Percentiles rank a stretch among this genome's conserved stretches.
Evolutionary conservation across 2,113 vertebrate species (phyloP).

Genomic region (Gyps fulvus): DNA sequence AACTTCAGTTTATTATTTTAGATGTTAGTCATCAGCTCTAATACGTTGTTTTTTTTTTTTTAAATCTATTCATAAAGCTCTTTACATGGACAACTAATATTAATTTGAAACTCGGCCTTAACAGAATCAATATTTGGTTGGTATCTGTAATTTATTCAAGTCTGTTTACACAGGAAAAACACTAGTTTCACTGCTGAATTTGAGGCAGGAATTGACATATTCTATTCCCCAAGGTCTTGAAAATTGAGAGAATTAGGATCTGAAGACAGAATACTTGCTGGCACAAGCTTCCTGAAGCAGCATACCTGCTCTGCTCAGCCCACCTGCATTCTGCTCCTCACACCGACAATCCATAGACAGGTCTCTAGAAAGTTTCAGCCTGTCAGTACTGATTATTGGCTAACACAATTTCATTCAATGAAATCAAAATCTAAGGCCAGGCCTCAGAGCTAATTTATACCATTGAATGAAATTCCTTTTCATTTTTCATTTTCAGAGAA

Average conservation of each 20-base stretch:
- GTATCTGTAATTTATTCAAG: background rate
- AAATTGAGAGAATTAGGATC: background rate
- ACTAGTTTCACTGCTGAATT: background rate
- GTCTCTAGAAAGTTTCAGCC: background rate
- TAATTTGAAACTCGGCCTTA: background rate
- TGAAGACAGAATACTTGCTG: background rate
- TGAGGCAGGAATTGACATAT: background rate
- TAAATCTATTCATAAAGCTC: background rate
- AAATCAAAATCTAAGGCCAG: background rate
- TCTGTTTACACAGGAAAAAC: background rate
- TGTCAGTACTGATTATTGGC: background rate
- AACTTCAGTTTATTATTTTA: background rate
- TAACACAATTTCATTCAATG: background rate
- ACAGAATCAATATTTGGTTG: conserved; percentile 22
- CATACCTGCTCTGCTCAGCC: background rate
- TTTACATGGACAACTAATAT: background rate
- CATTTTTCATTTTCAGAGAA: background rate
- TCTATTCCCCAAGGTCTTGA: background rate
- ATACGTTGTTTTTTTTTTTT: background rate
- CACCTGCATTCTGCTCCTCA: background rate
- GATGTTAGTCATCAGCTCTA: background rate
- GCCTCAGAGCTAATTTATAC: background rate
- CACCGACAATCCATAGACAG: background rate
- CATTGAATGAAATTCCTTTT: background rate
- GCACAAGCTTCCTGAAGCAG: background rate